phyloP scores from a whole-genome alignment of 2,797 vertebrate genomes.

The Corythornis leucogaster region DNA sequence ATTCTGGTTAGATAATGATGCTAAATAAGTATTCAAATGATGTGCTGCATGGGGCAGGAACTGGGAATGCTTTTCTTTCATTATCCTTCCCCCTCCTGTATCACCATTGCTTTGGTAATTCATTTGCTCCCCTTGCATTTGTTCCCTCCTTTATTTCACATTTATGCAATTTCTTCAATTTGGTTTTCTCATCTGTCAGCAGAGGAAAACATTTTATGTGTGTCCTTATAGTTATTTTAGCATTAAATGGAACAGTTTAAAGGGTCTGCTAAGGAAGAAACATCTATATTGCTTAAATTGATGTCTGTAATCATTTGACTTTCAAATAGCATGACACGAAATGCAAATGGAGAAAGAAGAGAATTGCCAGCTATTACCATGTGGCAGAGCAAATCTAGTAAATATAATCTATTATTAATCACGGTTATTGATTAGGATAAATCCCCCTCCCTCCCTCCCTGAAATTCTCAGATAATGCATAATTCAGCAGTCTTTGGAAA shows the following conservation, averaged over 20 bases:
- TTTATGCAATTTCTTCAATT: constrained; percentile 41
- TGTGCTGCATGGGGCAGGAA: constrained; percentile 15
- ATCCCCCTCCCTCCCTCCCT: neutral
- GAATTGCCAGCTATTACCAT: neutral
- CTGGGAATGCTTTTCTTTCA: constrained; percentile 21
- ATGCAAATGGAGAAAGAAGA: constrained; percentile 18
- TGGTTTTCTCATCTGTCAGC: constrained; percentile 48
- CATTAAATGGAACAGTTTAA: constrained; percentile 46
- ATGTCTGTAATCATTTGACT: constrained; percentile 54
- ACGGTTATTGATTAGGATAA: constrained; percentile 60
- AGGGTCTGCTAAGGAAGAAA: constrained; percentile 43
- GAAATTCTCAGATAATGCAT: constrained; percentile 50
- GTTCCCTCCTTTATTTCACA: constrained; percentile 37
- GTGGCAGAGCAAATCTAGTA: constrained; percentile 28
- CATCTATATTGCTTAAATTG: constrained; percentile 37
- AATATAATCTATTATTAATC: constrained; percentile 62
- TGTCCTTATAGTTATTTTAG: constrained; percentile 23
- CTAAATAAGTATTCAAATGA: constrained; percentile 14
- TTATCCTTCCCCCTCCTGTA: neutral
- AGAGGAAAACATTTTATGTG: constrained; percentile 43
- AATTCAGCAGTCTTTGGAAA: constrained; percentile 54
- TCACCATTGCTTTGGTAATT: constrained; percentile 38
- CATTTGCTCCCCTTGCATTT: constrained; percentile 22
- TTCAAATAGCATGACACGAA: constrained; percentile 36
- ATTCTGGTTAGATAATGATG: constrained; percentile 43